Evolutionary conservation across 2,888 invertebrate genomes (phyloP), one percentile per base, ranked within the genome.

Genomic region (Stramonita haemastoma): DNA sequence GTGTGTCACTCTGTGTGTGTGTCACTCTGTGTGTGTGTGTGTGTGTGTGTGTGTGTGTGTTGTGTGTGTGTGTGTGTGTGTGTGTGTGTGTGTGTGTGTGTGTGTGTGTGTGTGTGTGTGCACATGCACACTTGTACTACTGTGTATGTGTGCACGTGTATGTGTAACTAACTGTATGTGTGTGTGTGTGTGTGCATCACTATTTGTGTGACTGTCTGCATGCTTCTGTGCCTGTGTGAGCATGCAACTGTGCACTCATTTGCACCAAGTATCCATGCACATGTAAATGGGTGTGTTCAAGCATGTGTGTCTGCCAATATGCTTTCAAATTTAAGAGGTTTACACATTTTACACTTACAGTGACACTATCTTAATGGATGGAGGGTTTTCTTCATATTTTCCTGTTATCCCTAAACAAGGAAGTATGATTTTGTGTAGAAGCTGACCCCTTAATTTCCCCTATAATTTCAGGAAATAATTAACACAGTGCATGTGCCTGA

Each of bases 1-100:
- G 32, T 87, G 66, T 87, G 66, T 87, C 2, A 22, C 19, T 87
- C 4, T 87, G 11, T 87, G 87, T 57, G 15, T 87, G 66, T 66
- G 6, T 87, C n/a, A 60, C 1, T 87, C n/a, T n/a, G 11, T 66
- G 87, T 66, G 32, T 66, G 70, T 57, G 70, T 66, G 34, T 79
- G 36, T 36, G 36, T 81, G 88, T 79, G 46, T 36, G 60, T 84
- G 26, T 84, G 32, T 83, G n/a, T 22, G 32, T 83, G 22, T 56
- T 13, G 36, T 34, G 56, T 87, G 36, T 26, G 77, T 87, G 73
- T 87, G 73, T 66, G 66, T 66, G 66, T 66, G 13, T 66, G 66
- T 26, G 66, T 66, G 66, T 66, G n/a, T 77, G n/a, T 87, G 22
- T 87, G 46, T 77, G 2, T 15, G 32, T 77, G n/a, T 87, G 46